These are phyloP conservation scores for Caenorhabditis sinica DNA, from an alignment of 2,888 invertebrate genomes.

Conservation along the genomic window DNA sequence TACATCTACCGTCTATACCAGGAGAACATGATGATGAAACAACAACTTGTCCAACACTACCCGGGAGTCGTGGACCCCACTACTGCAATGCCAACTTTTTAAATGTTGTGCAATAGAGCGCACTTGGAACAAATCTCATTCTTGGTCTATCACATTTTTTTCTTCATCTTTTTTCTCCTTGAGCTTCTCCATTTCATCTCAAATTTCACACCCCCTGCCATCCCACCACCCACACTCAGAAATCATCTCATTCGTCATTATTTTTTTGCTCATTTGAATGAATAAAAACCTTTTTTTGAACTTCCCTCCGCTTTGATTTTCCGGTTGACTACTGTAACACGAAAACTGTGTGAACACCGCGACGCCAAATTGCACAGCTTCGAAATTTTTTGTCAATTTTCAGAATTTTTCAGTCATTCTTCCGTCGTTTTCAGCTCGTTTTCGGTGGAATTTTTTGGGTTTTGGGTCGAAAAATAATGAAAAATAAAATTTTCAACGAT, in stretches of 20 bases:
- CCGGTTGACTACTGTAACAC: constrained; percentile 30
- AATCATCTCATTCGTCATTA: background rate
- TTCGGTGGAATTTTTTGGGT: background rate
- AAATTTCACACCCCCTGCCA: constrained; percentile 12
- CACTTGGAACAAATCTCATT: no score
- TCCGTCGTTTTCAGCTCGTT: background rate
- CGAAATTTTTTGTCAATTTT: constrained; percentile 14
- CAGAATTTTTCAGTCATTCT: background rate
- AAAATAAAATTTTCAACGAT: no score
- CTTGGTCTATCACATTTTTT: background rate
- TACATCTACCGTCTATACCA: background rate
- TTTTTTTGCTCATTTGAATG: background rate
- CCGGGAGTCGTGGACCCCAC: background rate
- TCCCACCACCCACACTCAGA: background rate
- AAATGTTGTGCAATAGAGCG: background rate
- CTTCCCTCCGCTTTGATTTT: background rate
- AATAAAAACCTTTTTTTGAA: background rate
- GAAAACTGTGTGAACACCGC: constrained; percentile 12
- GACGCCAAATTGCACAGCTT: constrained; percentile 18
- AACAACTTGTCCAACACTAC: background rate
- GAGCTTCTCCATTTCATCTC: background rate
- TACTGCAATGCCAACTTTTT: background rate
- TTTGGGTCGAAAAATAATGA: background rate
- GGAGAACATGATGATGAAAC: background rate
- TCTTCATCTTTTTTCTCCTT: background rate